These are phyloP conservation scores for Silurus lanzhouensis DNA, from an alignment of 2,797 vertebrate species.

Conservation along the genomic window DNA sequence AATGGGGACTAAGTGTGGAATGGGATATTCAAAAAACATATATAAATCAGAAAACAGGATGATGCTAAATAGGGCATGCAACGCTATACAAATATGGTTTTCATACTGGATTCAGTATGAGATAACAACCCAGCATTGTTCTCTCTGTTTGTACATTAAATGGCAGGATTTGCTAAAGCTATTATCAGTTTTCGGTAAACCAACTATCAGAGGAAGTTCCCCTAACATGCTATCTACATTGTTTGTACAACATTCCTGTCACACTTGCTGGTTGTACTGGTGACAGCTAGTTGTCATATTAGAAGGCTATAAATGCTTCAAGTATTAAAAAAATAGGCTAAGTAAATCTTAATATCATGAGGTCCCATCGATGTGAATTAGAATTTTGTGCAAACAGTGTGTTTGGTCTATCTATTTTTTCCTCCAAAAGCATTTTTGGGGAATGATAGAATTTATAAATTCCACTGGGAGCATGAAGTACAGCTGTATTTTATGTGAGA, in stretches of 20 bases:
- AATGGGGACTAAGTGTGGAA: no score
- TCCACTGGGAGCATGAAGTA: no score
- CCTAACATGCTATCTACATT: neutral
- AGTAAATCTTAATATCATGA: neutral
- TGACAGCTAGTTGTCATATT: neutral
- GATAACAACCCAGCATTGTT: constrained; percentile 20
- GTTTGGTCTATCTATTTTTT: no score
- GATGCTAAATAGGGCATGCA: neutral
- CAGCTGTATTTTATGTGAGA: no score
- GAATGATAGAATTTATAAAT: no score
- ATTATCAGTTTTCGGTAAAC: constrained; percentile 11
- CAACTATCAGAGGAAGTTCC: neutral
- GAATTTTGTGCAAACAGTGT: no score
- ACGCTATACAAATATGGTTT: constrained; percentile 15
- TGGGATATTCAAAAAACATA: no score
- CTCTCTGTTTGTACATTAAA: constrained; percentile 32
- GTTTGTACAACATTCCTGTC: constrained; percentile 6
- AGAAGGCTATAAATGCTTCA: neutral
- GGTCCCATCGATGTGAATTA: neutral
- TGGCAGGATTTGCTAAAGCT: constrained; percentile 15
- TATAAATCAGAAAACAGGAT: no score
- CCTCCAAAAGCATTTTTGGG: no score
- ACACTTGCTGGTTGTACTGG: neutral
- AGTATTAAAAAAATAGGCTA: neutral
- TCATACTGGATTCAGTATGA: constrained; percentile 18